Base-by-base conservation (phyloP, 2,888 invertebrate genomes). In the Pristionchus mayeri region DNA sequence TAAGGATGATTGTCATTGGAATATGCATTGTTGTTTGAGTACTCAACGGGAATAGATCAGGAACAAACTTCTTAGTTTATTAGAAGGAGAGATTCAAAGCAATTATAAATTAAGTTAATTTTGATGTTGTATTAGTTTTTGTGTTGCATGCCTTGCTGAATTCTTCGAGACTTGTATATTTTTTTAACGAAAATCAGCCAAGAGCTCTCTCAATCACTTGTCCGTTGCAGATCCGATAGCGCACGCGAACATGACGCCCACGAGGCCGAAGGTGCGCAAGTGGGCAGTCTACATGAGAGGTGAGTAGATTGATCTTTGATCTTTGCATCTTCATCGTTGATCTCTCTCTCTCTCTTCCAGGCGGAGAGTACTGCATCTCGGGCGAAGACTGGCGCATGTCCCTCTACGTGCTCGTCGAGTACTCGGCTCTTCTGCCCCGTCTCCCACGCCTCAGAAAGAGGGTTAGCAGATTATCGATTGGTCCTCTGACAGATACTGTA, bases 361-460 rank as follows among this genome's bases (percentile, higher is more conserved):
- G 81, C 3, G 83, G 83, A 30, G 83, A 83, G 71, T 83, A 83
- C 71, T 67, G 71, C n/a, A 40, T 83, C 3, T 83, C 83, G 83
- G 67, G 67, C 9, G 83, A 83, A 13, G 83, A 83, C 52, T 83
- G 83, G 83, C 48, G 83, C 30, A 83, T 40, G 44, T 83, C 83
- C 2, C 67, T 83, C 71, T 83, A 83, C 71, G 71, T 83, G n/a
- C 83, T 83, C 18, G 83, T 83, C n/a, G 83, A 83, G 48, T 90
- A 90, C 85, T 85, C 87, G 44, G 89, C 90, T 2, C 87, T 88
- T 7, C 84, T 90, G 75, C 88, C 88, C 3, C 76, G 90, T 18
- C 85, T 85, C 37, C 87, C 87, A n/a, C 84, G 90, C 37, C 86
- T 90, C 9, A 86, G 88, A 27, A 90, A 90, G 83, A 89, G 87